Percentiles rank a stretch among this genome's conserved stretches.
phyloP scores from a whole-genome alignment of 2,888 invertebrate genomes.

The Mesoligia furuncula region DNA sequence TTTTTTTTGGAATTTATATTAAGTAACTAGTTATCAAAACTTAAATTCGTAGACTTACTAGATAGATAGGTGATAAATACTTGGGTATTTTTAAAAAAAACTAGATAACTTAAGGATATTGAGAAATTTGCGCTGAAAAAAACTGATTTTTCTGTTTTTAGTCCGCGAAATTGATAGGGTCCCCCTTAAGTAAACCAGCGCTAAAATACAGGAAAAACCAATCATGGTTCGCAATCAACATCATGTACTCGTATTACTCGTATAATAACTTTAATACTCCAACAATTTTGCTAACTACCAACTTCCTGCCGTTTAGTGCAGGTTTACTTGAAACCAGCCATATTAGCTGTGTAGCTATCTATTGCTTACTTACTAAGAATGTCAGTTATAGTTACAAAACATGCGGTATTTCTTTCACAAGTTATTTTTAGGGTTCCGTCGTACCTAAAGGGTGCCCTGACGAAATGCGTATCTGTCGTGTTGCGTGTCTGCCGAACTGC shows the following conservation, averaged over 20 bases:
- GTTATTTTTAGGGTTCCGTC: background rate
- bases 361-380: constrained; percentile 23
- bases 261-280: constrained; percentile 37
- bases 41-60: too few species aligned
- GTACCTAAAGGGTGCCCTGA: background rate
- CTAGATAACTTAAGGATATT: too few species aligned
- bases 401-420: constrained; percentile 16
- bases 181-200: constrained; percentile 57
- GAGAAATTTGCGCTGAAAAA: too few species aligned
- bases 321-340: constrained; percentile 32
- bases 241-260: constrained; percentile 18
- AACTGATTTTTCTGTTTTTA: too few species aligned
- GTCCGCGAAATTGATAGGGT: too few species aligned
- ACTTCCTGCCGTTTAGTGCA: constrained; percentile 50
- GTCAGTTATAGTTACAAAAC: constrained; percentile 21
- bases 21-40: too few species aligned
- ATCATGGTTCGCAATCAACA: constrained; percentile 40
- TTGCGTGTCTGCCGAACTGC: too few species aligned
- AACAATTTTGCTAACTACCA: constrained; percentile 46
- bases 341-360: constrained; percentile 4
- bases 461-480: too few species aligned
- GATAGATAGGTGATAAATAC: too few species aligned
- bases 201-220: constrained; percentile 59
- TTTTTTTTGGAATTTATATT: too few species aligned
- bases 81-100: too few species aligned